A percentile compares a stretch with the other conserved stretches of the same genome.
Evolutionary conservation across 2,888 invertebrate genomes (phyloP).

Genomic region (Leptopilina syphax): DNA sequence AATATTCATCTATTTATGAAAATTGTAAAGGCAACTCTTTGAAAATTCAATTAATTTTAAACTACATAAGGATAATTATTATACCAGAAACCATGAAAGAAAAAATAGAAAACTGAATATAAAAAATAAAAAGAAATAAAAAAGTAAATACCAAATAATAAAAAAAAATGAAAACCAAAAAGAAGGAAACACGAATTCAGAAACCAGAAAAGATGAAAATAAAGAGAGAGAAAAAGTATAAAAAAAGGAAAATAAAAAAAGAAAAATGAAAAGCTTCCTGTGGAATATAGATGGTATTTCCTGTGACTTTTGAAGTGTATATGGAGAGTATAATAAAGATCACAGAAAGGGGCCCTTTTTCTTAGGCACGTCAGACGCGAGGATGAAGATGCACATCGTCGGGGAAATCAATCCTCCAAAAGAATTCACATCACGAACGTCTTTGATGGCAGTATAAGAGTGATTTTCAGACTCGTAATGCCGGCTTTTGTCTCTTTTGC

Average conservation of each 20-base stretch:
- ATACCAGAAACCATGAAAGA: too few relatives aligned
- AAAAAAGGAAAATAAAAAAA: background rate
- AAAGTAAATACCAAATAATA: too few relatives aligned
- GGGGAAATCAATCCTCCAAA: conserved; percentile 67
- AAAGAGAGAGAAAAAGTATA: too few relatives aligned
- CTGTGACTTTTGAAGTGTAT: background rate
- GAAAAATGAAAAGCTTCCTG: background rate
- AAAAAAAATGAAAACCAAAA: too few relatives aligned
- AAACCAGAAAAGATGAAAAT: too few relatives aligned
- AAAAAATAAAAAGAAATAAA: too few relatives aligned
- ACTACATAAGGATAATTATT: too few relatives aligned
- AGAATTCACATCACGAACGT: conserved; percentile 72
- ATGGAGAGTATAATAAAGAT: conserved; percentile 64
- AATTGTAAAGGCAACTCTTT: too few relatives aligned
- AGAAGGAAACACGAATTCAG: too few relatives aligned
- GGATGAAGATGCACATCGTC: conserved; percentile 53
- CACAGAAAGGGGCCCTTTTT: conserved; percentile 56
- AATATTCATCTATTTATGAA: too few relatives aligned
- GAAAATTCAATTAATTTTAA: too few relatives aligned
- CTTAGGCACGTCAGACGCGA: conserved; percentile 55
- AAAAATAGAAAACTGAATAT: too few relatives aligned
- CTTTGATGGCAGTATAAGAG: conserved; percentile 71
- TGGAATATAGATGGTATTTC: background rate
- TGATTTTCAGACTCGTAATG: conserved; percentile 67
- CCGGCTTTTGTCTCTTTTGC: conserved; percentile 51